A percentile compares a stretch with the other conserved stretches of the same genome.
Conservation (phyloP, 1,140 invertebrate genomes). For the Atta cephalotes region DNA sequence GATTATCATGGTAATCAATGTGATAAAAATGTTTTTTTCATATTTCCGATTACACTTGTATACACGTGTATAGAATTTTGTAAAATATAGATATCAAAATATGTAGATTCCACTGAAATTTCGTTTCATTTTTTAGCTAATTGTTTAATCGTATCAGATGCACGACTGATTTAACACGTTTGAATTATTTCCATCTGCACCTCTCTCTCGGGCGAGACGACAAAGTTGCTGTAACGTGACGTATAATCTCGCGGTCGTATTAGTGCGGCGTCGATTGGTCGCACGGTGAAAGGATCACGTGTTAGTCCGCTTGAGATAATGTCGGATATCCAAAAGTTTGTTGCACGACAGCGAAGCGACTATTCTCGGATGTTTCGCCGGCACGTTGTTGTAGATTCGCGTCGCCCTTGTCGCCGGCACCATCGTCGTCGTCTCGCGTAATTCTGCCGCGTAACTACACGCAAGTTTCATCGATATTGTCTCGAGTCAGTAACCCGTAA, state of each 20-base stretch:
- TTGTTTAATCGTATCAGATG: conserved; percentile 27
- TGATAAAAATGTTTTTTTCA: background rate
- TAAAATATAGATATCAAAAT: background rate
- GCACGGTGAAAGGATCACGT: conserved; percentile 47
- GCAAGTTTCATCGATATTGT: conserved; percentile 63
- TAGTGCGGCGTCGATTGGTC: conserved; percentile 61
- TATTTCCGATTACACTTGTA: background rate
- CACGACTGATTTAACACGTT: conserved; percentile 35
- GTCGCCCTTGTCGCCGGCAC: background rate
- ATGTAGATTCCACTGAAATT: background rate
- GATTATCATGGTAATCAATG: background rate
- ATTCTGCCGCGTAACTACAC: conserved; percentile 58
- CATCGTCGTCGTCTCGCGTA: conserved; percentile 37
- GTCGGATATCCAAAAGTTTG: conserved; percentile 65
- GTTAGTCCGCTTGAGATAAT: conserved; percentile 56
- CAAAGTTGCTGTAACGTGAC: conserved; percentile 56
- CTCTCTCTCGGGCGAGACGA: background rate
- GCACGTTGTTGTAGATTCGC: conserved; percentile 49
- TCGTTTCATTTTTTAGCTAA: background rate
- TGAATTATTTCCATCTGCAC: conserved; percentile 25
- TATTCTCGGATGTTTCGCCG: conserved; percentile 47
- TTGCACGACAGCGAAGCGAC: conserved; percentile 47
- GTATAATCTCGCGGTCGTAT: conserved; percentile 57
- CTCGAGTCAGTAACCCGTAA: conserved; percentile 64
- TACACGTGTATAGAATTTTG: background rate